Conservation (phyloP, 2,888 invertebrate genomes). For the Chironomus tentans region DNA sequence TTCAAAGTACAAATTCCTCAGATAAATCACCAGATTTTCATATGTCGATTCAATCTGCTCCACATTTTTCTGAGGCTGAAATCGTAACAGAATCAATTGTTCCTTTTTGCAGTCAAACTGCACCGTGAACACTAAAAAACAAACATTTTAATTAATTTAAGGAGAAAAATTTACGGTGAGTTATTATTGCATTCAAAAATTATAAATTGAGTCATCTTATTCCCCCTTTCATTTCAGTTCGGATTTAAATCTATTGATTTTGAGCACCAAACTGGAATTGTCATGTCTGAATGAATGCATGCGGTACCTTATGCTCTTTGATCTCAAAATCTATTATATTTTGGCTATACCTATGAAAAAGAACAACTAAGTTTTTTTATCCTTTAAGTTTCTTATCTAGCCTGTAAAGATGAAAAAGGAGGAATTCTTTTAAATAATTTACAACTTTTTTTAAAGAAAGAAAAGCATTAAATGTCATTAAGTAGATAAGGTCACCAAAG, state of each 20-base stretch:
- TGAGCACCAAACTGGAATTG: not conserved
- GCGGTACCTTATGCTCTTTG: not conserved
- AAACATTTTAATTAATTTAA: too few species aligned
- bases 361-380: not conserved
- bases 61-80: not conserved
- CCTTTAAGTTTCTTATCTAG: too few species aligned
- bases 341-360: not conserved
- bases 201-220: too few species aligned
- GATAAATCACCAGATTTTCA: not conserved
- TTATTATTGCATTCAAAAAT: too few species aligned
- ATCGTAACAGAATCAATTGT: conserved; percentile 10
- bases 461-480: too few species aligned
- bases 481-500: too few species aligned
- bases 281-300: not conserved
- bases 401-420: too few species aligned
- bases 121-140: not conserved
- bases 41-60: conserved; percentile 18
- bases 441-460: too few species aligned
- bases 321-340: not conserved
- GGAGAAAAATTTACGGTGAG: too few species aligned
- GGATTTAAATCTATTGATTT: not conserved
- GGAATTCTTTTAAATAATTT: too few species aligned
- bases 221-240: too few species aligned
- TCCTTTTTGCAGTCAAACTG: conserved; percentile 25
- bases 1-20: conserved; percentile 6